Conservation (phyloP, 2,888 invertebrate species). For the Monoplex corrugatus region DNA sequence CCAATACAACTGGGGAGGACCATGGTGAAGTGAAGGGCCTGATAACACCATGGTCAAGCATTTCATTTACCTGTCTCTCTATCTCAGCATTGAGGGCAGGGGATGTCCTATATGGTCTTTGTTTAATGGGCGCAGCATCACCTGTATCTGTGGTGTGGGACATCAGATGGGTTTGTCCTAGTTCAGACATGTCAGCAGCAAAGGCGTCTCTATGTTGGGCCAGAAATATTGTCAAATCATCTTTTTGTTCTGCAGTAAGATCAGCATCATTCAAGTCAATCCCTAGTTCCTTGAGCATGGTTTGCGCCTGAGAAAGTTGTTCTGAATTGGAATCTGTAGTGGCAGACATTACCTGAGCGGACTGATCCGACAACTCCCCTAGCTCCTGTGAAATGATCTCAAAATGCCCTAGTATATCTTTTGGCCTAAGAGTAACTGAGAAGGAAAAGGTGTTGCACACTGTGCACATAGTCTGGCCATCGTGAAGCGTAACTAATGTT, state of each 20-base stretch:
- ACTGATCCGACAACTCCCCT: background rate
- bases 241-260: background rate
- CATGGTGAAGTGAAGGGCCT: too few species aligned
- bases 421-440: background rate
- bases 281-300: background rate
- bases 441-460: background rate
- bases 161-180: background rate
- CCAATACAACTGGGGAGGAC: too few species aligned
- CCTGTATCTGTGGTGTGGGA: background rate
- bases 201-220: background rate
- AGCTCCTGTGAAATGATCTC: background rate
- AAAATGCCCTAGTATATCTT: background rate
- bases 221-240: background rate
- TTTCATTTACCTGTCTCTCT: too few species aligned
- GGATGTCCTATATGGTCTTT: background rate
- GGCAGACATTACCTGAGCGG: background rate
- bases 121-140: background rate
- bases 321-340: background rate
- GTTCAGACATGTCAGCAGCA: background rate
- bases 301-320: background rate
- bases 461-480: background rate
- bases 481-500: background rate
- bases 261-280: background rate
- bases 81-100: too few species aligned
- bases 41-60: too few species aligned